Evolutionary conservation across 2,113 vertebrate genomes (phyloP), one percentile per base, ranked within the genome.

Genomic region (Chunga burmeisteri): DNA sequence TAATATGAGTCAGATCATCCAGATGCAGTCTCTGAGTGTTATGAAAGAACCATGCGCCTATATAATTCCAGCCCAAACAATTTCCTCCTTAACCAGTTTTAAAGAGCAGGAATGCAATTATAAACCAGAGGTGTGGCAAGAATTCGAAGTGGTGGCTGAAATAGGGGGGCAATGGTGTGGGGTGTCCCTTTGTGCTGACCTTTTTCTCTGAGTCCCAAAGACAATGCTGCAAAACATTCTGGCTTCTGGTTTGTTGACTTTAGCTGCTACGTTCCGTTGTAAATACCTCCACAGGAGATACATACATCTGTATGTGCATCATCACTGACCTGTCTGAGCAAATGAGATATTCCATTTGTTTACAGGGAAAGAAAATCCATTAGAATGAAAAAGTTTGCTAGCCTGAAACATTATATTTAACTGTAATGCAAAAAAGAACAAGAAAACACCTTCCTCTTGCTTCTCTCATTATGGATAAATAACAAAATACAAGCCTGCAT

Each of bases 291-390:
- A 63, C 9, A 52, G 30, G 34, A 80, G 47, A 58, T 71, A 93
- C 22, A 3, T 55, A 71, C 32, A 94, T 18, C 66, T 86, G 36
- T 50, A 73, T 80, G 67, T 32, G 22, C 46, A 79, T 52, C 61
- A 47, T 49, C 26, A 42, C 20, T 52, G 38, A 81, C 65, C 61
- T 88, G 40, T 53, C 81, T 94, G 61, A 86, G 52, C 40, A 74
- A 92, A 94, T 84, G 30, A 92, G 61, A 65, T 84, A 86, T 67
- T 86, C 8, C 18, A 84, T 93, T 97, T 92, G n/a, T 96, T 94
- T 95, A 21, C 21, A 92, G 47, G 30, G 40, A 92, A 95, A 79
- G 29, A 93, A 93, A 92, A 88, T 78, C 55, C 25, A 29, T 67
- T 68, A 52, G n/a, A 94, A 90, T 67, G 17, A 81, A 80, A 59